Base-by-base conservation (phyloP, 2,113 vertebrate species). In the Peucedramus taeniatus region DNA sequence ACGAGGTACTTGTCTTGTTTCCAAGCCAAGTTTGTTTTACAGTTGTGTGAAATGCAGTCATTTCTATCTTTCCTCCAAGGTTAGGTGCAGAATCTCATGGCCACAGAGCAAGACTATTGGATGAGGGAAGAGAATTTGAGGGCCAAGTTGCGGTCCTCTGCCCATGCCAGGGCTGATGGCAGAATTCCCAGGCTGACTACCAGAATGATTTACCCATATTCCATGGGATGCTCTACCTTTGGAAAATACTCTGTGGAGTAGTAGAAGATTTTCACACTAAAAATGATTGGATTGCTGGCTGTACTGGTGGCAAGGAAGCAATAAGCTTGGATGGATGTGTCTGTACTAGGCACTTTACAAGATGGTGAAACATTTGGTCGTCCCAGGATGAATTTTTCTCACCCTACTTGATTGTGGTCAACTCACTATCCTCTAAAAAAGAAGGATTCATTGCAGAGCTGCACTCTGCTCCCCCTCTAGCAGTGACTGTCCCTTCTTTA, bases 351-450 rank as follows among this genome's bases (percentile, higher is more conserved):
- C 19, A 15, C 27, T 39, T 94, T 65, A 35, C 21, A 53, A 33
- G 33, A 18, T 1, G 0, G 31, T 35, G 33, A 77, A 92, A 65
- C 1, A 3, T 44, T 57, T 45, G 11, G 3, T 53, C 65, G 14
- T 39, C 10, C 49, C 6, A 30, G 26, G 53, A 30, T 54, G 10
- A 72, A 26, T 51, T 45, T 27, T 16, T 7, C 15, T 15, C 15
- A 17, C 20, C 6, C 6, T 82, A 19, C 31, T 66, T 12, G 2
- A 60, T 13, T 6, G 10, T 8, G 37, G 39, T 27, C 23, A 88
- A 33, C 31, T 75, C 0, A 0, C 15, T 5, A 0, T 47, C 33
- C 23, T 78, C 18, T 15, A 3, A 7, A 70, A 61, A 68, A 27
- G 24, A n/a, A 49, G 14, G 7, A 35, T 37, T 85, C 24, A 37